Conservation (phyloP, 2,797 vertebrate species). For the Salarias fasciatus region DNA sequence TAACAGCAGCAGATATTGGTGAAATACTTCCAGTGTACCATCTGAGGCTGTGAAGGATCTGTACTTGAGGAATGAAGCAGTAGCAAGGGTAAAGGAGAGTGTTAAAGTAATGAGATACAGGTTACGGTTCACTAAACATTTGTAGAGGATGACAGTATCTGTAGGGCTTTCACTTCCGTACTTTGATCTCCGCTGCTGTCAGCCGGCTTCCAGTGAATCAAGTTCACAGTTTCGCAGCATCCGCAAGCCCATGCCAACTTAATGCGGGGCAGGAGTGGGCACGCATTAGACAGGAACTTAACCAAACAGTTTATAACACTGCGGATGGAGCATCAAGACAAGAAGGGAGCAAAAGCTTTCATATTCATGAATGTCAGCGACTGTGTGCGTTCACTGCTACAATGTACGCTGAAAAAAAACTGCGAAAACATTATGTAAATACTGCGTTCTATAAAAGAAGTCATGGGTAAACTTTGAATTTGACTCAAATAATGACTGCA, state of each 20-base stretch:
- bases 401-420: not conserved
- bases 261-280: constrained; percentile 56
- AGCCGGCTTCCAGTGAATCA: constrained; percentile 67
- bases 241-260: constrained; percentile 53
- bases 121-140: constrained; percentile 75
- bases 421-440: not conserved
- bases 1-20: not conserved
- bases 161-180: constrained; percentile 67
- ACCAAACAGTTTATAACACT: constrained; percentile 29
- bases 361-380: constrained; percentile 3
- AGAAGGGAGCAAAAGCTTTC: not conserved
- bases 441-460: not conserved
- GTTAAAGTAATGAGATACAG: constrained; percentile 71
- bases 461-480: not conserved
- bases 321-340: constrained; percentile 10
- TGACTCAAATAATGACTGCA: constrained; percentile 3
- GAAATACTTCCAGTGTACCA: constrained; percentile 15
- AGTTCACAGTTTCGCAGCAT: constrained; percentile 61
- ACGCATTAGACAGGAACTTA: constrained; percentile 42
- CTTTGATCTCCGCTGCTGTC: constrained; percentile 80
- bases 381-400: not conserved
- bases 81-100: constrained; percentile 50
- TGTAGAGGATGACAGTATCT: constrained; percentile 77
- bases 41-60: constrained; percentile 15
- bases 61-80: constrained; percentile 36